Evolutionary conservation across 35 echinoderm and acorn worm species (phyloP).

Genomic region (Heliocidaris erythrogramma): DNA sequence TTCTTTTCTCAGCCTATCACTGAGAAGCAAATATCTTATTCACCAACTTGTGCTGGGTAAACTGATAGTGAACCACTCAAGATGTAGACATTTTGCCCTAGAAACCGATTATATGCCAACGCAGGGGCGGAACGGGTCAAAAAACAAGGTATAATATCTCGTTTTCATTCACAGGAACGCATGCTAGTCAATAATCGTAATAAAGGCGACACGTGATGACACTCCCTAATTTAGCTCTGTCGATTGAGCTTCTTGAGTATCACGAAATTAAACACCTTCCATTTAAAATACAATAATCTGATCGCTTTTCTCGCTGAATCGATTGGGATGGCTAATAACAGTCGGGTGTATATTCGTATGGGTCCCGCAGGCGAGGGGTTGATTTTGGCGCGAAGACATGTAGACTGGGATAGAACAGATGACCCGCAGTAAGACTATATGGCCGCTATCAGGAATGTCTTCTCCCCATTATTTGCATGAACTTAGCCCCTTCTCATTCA

Average conservation of each 20-base stretch:
- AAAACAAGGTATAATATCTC: background rate
- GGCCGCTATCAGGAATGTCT: background rate
- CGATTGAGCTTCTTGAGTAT: background rate
- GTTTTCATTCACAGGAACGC: background rate
- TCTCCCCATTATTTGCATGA: background rate
- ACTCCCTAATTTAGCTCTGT: background rate
- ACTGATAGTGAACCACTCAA: background rate
- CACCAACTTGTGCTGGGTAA: background rate
- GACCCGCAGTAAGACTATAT: background rate
- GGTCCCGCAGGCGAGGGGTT: background rate
- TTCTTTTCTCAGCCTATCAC: background rate
- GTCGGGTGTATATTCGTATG: background rate
- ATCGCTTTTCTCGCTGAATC: background rate
- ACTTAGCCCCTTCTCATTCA: background rate
- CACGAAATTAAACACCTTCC: background rate
- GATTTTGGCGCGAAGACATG: background rate
- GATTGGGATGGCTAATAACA: background rate
- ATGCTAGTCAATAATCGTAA: background rate
- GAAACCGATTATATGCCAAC: background rate
- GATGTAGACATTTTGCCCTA: background rate
- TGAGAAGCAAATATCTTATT: background rate
- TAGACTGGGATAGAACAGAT: background rate
- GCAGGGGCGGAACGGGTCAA: background rate
- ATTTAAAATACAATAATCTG: conserved; percentile 13
- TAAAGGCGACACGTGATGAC: background rate